Conservation (phyloP, 2,113 vertebrate genomes). For the Mellivora capensis region DNA sequence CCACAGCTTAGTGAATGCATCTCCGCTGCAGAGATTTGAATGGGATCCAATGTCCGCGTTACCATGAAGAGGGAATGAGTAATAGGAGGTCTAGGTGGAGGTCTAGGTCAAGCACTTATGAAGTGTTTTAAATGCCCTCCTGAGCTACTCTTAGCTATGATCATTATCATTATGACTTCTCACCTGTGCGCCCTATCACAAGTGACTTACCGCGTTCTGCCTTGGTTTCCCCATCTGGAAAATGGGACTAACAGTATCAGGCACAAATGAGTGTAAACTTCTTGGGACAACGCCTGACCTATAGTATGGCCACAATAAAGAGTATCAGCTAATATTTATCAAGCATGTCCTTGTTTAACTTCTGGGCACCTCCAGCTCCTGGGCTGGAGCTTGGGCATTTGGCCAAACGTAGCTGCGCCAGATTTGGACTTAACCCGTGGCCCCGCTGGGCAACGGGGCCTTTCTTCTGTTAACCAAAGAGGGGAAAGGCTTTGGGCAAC, state of each 20-base stretch:
- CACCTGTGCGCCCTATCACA: too few species aligned
- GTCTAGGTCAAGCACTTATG: neutral
- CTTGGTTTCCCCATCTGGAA: neutral
- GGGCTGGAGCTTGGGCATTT: neutral
- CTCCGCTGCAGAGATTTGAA: neutral
- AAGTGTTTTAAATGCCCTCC: neutral
- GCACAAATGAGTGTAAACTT: neutral
- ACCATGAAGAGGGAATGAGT: neutral
- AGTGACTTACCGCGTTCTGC: neutral
- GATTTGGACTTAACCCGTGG: too few species aligned
- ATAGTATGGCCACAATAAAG: neutral
- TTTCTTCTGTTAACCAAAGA: neutral
- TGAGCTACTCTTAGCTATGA: neutral
- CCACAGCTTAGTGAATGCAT: neutral
- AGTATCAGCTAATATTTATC: constrained; percentile 22
- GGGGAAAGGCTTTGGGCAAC: neutral
- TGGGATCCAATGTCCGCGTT: neutral
- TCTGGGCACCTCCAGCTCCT: neutral
- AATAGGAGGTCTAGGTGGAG: neutral
- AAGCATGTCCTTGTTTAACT: neutral
- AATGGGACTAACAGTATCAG: neutral
- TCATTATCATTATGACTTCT: neutral
- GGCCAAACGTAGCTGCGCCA: neutral
- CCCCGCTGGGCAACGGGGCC: neutral
- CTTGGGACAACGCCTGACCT: neutral